A percentile compares a stretch with the other conserved stretches of the same genome.
Conservation (phyloP, 2,888 invertebrate species). For the Torymus tubicola region DNA sequence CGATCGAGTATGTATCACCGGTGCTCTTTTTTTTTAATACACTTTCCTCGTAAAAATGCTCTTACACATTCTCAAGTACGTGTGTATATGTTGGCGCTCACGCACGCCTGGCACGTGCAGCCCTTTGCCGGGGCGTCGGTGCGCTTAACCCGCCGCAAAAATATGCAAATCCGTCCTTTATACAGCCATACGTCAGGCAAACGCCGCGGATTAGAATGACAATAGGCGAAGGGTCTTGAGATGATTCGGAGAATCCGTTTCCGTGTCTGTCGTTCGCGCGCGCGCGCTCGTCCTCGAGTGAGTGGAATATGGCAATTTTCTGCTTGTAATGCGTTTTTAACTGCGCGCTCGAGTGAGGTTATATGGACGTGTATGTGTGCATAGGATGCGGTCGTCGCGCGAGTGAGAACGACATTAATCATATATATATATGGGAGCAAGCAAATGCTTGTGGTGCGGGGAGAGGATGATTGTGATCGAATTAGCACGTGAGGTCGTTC, state of each 20-base stretch:
- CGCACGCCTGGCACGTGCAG: conserved; percentile 28
- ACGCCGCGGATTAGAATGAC: conserved; percentile 45
- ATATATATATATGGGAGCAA: conserved; percentile 7
- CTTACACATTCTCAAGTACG: too few relatives aligned
- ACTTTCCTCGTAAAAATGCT: conserved; percentile 22
- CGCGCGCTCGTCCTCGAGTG: not conserved
- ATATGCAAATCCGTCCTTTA: conserved; percentile 68
- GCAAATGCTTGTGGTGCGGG: not conserved
- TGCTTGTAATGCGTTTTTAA: conserved; percentile 37
- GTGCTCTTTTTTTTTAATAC: conserved; percentile 17
- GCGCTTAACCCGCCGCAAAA: conserved; percentile 48
- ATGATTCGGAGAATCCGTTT: conserved; percentile 28
- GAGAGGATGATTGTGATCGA: not conserved
- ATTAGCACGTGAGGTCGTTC: not conserved
- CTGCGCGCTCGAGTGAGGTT: conserved; percentile 25
- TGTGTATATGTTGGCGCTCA: not conserved
- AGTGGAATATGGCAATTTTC: conserved; percentile 41
- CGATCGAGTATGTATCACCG: not conserved
- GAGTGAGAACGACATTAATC: conserved; percentile 62
- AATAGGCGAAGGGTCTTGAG: conserved; percentile 13
- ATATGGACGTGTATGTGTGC: too few relatives aligned
- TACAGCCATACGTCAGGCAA: conserved; percentile 65
- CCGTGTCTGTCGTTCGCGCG: not conserved
- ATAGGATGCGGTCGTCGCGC: not conserved
- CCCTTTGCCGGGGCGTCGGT: not conserved